phyloP scores from a whole-genome alignment of 2,113 vertebrate species.

The Aythya baeri region DNA sequence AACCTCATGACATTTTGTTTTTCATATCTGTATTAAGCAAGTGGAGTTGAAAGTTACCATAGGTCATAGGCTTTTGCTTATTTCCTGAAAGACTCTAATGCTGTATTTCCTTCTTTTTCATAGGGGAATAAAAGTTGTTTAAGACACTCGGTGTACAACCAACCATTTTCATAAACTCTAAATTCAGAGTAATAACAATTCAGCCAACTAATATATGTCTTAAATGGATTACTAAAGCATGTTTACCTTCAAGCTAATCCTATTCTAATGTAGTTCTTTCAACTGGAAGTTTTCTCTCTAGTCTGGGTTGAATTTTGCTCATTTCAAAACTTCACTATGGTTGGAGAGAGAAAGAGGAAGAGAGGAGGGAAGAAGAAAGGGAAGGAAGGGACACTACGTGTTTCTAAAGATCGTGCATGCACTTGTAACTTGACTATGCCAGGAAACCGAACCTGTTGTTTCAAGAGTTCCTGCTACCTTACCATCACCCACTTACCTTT shows the following conservation, averaged over 20 bases:
- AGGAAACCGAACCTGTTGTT: background rate
- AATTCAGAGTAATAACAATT: background rate
- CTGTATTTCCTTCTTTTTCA: background rate
- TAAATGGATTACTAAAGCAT: background rate
- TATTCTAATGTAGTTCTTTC: background rate
- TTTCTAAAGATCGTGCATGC: background rate
- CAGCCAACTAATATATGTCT: background rate
- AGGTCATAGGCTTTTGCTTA: background rate
- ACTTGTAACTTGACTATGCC: background rate
- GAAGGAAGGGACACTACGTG: background rate
- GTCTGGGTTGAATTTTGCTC: background rate
- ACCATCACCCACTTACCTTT: background rate
- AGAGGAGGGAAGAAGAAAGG: background rate
- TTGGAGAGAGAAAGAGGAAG: background rate
- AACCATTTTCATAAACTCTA: background rate
- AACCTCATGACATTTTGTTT: background rate
- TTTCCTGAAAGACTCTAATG: background rate
- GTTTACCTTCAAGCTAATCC: background rate
- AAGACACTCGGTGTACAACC: background rate
- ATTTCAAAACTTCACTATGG: background rate
- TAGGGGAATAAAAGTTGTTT: background rate
- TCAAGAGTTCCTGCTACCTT: background rate
- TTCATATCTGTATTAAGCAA: conserved; percentile 20
- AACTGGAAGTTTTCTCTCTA: background rate
- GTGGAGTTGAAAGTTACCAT: background rate